Base-by-base conservation (phyloP, 1,140 invertebrate species). In the Lucilia cuprina region DNA sequence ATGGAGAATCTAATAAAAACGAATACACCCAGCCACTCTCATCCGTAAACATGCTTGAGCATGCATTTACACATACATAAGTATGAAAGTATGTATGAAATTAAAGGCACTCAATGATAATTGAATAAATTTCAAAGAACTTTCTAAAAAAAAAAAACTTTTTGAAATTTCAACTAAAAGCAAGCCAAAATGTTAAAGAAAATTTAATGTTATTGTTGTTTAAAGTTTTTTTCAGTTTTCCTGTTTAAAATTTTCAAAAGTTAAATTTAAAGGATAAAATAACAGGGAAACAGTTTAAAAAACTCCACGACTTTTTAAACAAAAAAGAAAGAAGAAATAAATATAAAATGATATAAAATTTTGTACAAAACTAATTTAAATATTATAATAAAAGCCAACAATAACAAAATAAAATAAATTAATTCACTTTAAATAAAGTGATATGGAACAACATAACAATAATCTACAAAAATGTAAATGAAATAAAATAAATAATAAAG, bases 261-360 rank as follows among this genome's bases (percentile, higher is more conserved):
- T 83, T 83, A 74, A 83, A 89, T 88, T 89, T 87, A 89, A 89
- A 89, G 88, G 88, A 89, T 89, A 88, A 86, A 88, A 84, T 85
- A 89, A 85, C 88, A 89, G 88, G 88, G 84, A 85, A 87, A 60
- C 88, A 89, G 75, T 50, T 80, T 49, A 14, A 49, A 80, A 80
- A 80, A 80, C 77, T 21, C n/a, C 4, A 19, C 10, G 10, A 70
- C 19, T 60, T 60, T 60, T 60, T n/a, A 17, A 7, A 17, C 41
- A 41, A 41, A 8, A 41, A 41, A 7, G 1, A 60, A 60, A 17
- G 14, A 60, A 21, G 21, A 21, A 70, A 7, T 70, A 8, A 25
- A 9, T 21, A 25, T n/a, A 70, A 70, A 70, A 70, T 4, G 21
- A 25, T 7, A 41, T 2, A 21, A 70, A 70, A 21, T 21, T 9